Evolutionary conservation across 2,113 vertebrate species (phyloP).

Genomic region (human (Homo sapiens)): DNA sequence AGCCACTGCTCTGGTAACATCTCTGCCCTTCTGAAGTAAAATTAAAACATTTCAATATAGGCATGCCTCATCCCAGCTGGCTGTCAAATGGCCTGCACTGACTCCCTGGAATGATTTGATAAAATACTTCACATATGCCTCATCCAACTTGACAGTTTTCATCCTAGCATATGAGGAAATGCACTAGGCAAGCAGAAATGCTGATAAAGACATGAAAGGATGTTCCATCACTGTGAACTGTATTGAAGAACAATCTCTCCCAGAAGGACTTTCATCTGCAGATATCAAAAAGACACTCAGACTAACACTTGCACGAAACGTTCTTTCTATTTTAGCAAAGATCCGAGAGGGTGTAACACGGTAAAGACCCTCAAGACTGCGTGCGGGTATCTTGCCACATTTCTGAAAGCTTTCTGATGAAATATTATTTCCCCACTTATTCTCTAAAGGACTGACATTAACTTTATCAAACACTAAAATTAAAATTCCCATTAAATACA

Average conservation of each 20-base stretch:
- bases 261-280: background rate
- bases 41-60: background rate
- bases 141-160: background rate
- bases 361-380: background rate
- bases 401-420: background rate
- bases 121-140: background rate
- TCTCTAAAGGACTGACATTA: background rate
- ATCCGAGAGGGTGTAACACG: background rate
- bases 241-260: background rate
- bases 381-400: background rate
- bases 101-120: background rate
- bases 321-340: background rate
- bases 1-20: background rate
- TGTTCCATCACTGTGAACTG: background rate
- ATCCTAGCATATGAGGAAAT: background rate
- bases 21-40: background rate
- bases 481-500: conserved; percentile 24
- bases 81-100: background rate
- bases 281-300: background rate
- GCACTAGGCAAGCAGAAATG: background rate
- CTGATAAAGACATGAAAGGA: background rate
- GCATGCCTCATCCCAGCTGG: background rate
- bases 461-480: background rate
- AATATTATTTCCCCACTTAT: background rate
- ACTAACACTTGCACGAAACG: background rate